These are phyloP conservation scores for Melanostigma gelatinosum DNA, from an alignment of 2,113 vertebrate species.

Conservation along the genomic window DNA sequence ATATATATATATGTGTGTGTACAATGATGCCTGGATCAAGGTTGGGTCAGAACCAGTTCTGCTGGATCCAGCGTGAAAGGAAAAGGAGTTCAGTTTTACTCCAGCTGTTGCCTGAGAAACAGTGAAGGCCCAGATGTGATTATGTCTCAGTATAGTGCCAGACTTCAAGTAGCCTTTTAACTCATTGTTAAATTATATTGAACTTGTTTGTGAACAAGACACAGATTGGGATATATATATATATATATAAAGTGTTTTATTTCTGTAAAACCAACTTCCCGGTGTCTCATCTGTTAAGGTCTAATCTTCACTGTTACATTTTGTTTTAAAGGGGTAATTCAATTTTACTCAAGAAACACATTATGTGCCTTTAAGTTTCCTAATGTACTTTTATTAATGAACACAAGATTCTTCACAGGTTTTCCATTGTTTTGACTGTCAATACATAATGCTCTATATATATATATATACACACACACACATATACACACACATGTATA, in stretches of 20 bases:
- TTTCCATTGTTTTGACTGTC: neutral
- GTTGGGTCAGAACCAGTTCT: constrained; percentile 71
- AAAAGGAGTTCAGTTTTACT: constrained; percentile 55
- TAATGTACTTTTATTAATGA: constrained; percentile 50
- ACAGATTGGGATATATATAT: constrained; percentile 69
- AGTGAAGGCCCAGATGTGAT: constrained; percentile 78
- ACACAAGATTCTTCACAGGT: constrained; percentile 8
- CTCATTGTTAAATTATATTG: constrained; percentile 82
- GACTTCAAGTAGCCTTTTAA: constrained; percentile 83
- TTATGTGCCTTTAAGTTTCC: neutral
- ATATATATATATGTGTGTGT: constrained; percentile 21
- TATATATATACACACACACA: too few species aligned
- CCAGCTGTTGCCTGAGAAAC: constrained; percentile 68
- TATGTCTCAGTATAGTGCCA: constrained; percentile 87
- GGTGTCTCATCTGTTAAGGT: constrained; percentile 26
- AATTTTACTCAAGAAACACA: constrained; percentile 13
- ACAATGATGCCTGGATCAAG: constrained; percentile 70
- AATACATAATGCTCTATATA: neutral
- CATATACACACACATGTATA: too few species aligned
- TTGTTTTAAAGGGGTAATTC: neutral
- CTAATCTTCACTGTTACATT: neutral
- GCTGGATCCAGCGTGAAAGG: constrained; percentile 68
- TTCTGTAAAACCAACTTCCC: constrained; percentile 70
- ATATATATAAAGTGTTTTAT: constrained; percentile 80
- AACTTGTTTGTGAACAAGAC: constrained; percentile 79